Percentiles rank a stretch among this genome's conserved stretches.
These are phyloP conservation scores for Iselma pallidipennis DNA, from an alignment of 2,888 invertebrate genomes.

Conservation along the genomic window DNA sequence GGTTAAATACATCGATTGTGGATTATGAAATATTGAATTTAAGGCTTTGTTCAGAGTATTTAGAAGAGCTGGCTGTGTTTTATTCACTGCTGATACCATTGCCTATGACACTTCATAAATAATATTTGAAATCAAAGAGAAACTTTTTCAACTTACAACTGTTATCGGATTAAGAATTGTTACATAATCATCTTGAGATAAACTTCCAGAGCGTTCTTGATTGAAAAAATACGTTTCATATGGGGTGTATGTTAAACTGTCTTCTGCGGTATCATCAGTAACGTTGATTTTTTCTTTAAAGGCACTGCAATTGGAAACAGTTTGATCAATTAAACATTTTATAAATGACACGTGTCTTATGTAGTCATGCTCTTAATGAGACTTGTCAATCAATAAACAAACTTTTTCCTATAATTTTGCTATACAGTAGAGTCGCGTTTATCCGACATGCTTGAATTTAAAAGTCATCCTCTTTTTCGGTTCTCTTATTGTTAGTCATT, in stretches of 20 bases:
- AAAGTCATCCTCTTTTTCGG: too few relatives aligned
- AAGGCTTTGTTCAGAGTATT: constrained; percentile 70
- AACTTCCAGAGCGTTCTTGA: constrained; percentile 64
- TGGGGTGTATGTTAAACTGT: constrained; percentile 73
- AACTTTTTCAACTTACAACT: constrained; percentile 62
- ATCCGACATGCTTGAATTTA: too few relatives aligned
- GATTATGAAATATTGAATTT: constrained; percentile 68
- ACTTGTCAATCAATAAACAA: too few relatives aligned
- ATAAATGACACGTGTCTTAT: neutral
- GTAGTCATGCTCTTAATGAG: too few relatives aligned
- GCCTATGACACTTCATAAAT: constrained; percentile 52
- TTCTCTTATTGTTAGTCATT: too few relatives aligned
- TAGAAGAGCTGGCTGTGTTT: constrained; percentile 71
- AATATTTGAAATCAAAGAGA: neutral
- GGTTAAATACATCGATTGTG: constrained; percentile 64
- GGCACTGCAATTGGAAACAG: constrained; percentile 71
- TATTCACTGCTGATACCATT: constrained; percentile 62
- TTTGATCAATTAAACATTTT: neutral
- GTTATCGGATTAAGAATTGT: constrained; percentile 72
- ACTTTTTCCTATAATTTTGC: too few relatives aligned
- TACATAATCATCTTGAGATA: constrained; percentile 76
- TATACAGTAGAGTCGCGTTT: too few relatives aligned
- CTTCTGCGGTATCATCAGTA: constrained; percentile 71
- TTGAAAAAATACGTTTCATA: constrained; percentile 71
- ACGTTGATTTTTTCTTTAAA: constrained; percentile 81